Conservation (phyloP, 1,140 invertebrate genomes). For the Subanguina moxae region DNA sequence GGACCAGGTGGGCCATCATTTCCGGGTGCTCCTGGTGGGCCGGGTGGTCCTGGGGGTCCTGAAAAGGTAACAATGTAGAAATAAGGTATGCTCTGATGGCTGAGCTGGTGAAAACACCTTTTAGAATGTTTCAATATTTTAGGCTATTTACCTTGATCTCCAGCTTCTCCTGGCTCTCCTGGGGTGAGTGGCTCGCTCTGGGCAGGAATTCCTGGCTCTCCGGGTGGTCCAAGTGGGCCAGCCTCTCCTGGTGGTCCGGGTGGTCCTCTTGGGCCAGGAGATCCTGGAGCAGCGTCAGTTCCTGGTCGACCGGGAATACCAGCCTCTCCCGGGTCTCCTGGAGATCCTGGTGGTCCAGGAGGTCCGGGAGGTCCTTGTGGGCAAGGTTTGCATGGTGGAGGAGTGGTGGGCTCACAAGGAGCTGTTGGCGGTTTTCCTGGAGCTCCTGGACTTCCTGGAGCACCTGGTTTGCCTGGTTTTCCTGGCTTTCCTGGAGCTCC, state of each 20-base stretch:
- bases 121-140: slow-evolving; percentile 1
- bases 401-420: slow-evolving; percentile 38
- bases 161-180: slow-evolving; percentile 56
- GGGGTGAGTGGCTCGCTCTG: slow-evolving; percentile 52
- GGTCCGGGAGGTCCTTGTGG: slow-evolving; percentile 39
- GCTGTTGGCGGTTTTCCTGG: slow-evolving; percentile 37
- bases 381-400: slow-evolving; percentile 46
- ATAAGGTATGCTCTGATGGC: neutral
- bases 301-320: slow-evolving; percentile 30
- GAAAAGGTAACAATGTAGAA: neutral
- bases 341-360: slow-evolving; percentile 33
- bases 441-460: slow-evolving; percentile 36
- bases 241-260: slow-evolving; percentile 37
- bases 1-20: slow-evolving; percentile 46
- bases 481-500: slow-evolving; percentile 29
- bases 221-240: slow-evolving; percentile 46
- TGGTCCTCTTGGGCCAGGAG: slow-evolving; percentile 37
- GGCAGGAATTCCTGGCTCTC: slow-evolving; percentile 51
- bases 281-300: slow-evolving; percentile 45
- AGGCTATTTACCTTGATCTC: slow-evolving; percentile 44
- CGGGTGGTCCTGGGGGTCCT: slow-evolving; percentile 42
- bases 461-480: slow-evolving; percentile 30
- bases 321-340: slow-evolving; percentile 29
- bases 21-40: slow-evolving; percentile 31
- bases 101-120: neutral